Percentiles rank a stretch among this genome's conserved stretches.
These are phyloP conservation scores for Periophthalmus magnuspinnatus DNA, from an alignment of 2,797 vertebrate genomes.

Conservation along the genomic window DNA sequence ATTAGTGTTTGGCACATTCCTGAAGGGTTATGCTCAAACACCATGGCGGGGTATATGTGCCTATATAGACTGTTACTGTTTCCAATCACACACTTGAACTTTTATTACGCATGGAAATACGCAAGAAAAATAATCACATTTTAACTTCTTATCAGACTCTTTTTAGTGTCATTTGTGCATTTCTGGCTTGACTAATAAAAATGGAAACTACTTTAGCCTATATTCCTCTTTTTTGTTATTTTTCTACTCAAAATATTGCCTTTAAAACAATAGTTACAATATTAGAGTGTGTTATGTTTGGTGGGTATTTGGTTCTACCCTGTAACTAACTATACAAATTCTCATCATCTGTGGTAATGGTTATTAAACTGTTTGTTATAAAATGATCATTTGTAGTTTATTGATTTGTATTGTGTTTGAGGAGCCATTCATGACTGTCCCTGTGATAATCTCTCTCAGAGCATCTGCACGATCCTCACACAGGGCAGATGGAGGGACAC, in stretches of 20 bases:
- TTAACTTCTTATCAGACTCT: too few relatives aligned
- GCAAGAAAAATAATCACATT: neutral
- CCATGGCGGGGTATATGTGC: slow-evolving; percentile 10
- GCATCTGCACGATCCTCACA: slow-evolving; percentile 28
- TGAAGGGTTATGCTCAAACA: slow-evolving; percentile 33
- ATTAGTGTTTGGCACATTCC: slow-evolving; percentile 69
- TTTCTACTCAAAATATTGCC: neutral
- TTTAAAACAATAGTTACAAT: neutral
- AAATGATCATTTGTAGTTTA: neutral
- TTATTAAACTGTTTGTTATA: neutral
- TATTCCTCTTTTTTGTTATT: neutral
- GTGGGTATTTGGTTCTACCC: neutral
- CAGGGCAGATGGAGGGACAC: slow-evolving; percentile 53
- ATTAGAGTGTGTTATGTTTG: neutral
- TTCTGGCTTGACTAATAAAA: too few relatives aligned
- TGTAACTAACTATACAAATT: neutral
- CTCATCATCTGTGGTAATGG: neutral
- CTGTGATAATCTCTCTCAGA: slow-evolving; percentile 14
- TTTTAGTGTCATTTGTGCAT: too few relatives aligned
- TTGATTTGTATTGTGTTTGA: neutral
- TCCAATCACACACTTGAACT: neutral
- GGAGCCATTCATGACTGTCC: slow-evolving; percentile 16
- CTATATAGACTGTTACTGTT: neutral
- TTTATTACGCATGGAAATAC: neutral
- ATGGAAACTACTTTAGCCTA: too few relatives aligned